Conservation (phyloP, 2,113 vertebrate genomes). For the Otocyon megalotis region DNA sequence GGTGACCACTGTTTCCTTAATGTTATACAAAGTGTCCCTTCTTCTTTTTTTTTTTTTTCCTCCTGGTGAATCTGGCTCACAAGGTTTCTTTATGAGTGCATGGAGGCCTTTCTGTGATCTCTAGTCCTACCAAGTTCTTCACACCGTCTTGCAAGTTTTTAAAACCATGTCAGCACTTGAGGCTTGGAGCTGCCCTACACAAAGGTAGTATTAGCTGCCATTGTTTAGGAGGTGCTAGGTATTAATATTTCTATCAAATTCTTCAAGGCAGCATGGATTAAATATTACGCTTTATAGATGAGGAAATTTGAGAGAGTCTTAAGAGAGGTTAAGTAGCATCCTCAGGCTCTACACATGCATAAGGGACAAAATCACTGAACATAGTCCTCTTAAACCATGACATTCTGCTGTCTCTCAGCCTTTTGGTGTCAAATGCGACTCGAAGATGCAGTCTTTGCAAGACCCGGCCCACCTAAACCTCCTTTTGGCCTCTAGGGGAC, state of each 20-base stretch:
- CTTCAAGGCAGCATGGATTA: neutral
- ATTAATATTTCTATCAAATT: neutral
- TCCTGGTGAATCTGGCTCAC: neutral
- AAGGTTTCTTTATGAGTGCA: neutral
- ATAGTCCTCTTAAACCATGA: neutral
- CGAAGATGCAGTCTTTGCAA: neutral
- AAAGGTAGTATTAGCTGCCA: neutral
- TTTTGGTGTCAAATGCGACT: accelerated
- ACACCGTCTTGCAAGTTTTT: neutral
- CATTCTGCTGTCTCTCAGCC: neutral
- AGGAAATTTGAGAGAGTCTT: neutral
- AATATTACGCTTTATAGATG: neutral
- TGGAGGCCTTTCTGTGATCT: neutral
- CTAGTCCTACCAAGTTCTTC: neutral
- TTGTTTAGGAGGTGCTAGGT: neutral
- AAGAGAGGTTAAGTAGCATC: neutral
- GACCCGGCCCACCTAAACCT: neutral
- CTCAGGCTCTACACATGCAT: no score
- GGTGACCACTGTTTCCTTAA: constrained; percentile 47
- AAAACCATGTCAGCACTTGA: neutral
- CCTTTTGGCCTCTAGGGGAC: neutral
- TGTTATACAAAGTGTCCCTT: neutral
- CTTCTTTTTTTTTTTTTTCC: neutral
- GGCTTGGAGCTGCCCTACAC: neutral
- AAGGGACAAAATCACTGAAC: neutral